Conservation (phyloP, 1,140 invertebrate genomes). For the Callitettix versicolor region DNA sequence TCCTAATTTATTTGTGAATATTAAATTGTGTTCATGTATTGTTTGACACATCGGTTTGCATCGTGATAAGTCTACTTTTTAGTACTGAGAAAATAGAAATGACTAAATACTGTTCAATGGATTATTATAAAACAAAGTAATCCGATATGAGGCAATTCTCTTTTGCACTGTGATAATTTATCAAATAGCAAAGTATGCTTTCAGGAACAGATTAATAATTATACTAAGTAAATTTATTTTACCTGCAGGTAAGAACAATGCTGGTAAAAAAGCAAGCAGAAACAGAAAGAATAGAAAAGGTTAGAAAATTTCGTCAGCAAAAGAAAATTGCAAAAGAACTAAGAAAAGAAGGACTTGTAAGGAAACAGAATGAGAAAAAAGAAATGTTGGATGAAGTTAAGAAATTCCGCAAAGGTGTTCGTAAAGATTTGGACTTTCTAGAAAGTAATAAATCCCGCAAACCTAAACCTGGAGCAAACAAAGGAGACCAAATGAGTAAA, state of each 20-base stretch:
- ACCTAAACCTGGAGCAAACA: constrained; percentile 1
- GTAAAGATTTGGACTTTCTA: constrained; percentile 69
- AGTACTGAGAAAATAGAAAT: too few relatives aligned
- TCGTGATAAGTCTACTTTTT: too few relatives aligned
- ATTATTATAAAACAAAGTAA: too few relatives aligned
- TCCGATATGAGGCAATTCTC: too few relatives aligned
- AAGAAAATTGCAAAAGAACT: constrained; percentile 88
- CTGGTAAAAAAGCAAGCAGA: constrained; percentile 73
- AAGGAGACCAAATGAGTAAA: constrained; percentile 14
- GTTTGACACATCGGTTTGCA: too few relatives aligned
- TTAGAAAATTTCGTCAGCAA: constrained; percentile 77
- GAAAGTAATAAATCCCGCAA: constrained; percentile 40
- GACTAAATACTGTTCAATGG: too few relatives aligned
- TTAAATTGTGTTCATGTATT: too few relatives aligned
- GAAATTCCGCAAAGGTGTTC: constrained; percentile 71
- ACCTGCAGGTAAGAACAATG: constrained; percentile 68
- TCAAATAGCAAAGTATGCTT: too few relatives aligned
- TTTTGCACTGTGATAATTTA: too few relatives aligned
- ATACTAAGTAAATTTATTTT: too few relatives aligned
- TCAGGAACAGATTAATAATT: too few relatives aligned
- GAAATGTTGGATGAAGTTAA: constrained; percentile 77
- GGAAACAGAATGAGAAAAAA: constrained; percentile 64
- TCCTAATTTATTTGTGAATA: too few relatives aligned
- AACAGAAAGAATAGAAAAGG: constrained; percentile 77
- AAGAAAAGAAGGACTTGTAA: constrained; percentile 70